Percentiles rank a stretch among this genome's conserved stretches.
Conservation (phyloP, 2,113 vertebrate species). For the Symphodus melops region DNA sequence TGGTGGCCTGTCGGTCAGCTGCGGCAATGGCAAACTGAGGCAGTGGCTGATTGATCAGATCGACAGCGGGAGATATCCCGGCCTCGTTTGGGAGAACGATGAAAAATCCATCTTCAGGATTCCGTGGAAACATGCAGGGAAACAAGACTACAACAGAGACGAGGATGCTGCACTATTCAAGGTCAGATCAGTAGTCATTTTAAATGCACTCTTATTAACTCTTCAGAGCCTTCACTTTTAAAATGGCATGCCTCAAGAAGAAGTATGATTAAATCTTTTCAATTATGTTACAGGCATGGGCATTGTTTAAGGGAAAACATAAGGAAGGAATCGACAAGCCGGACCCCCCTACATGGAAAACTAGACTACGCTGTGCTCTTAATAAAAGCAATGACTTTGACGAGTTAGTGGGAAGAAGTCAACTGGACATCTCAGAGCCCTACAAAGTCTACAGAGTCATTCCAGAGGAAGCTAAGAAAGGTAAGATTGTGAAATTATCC, state of each 20-base stretch:
- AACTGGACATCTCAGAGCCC: slow-evolving; percentile 98
- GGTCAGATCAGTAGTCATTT: slow-evolving; percentile 74
- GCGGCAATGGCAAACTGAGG: slow-evolving; percentile 96
- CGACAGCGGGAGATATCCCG: slow-evolving; percentile 92
- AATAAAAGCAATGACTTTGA: slow-evolving; percentile 99
- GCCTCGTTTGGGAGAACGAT: slow-evolving; percentile 96
- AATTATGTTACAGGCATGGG: slow-evolving; percentile 89
- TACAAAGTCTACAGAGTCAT: slow-evolving; percentile 99
- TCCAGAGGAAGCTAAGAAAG: slow-evolving; percentile 95
- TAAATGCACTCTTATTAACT: not conserved
- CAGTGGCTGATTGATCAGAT: slow-evolving; percentile 99
- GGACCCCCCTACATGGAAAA: slow-evolving; percentile 99
- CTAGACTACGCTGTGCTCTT: slow-evolving; percentile 94
- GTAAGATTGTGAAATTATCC: slow-evolving; percentile 72
- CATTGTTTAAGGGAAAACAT: slow-evolving; percentile 97
- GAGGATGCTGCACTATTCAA: slow-evolving; percentile 98
- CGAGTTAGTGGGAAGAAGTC: slow-evolving; percentile 94
- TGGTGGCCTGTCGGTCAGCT: slow-evolving; percentile 87
- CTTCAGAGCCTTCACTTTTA: not conserved
- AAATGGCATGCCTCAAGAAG: not conserved
- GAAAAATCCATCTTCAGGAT: slow-evolving; percentile 97
- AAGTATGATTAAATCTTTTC: slow-evolving; percentile 15
- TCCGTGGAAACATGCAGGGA: slow-evolving; percentile 98
- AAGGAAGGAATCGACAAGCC: slow-evolving; percentile 97
- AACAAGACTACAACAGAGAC: slow-evolving; percentile 98